A percentile compares a stretch with the other conserved stretches of the same genome.
These are phyloP conservation scores for Suricata suricatta DNA, from an alignment of 2,113 vertebrate genomes.

Conservation along the genomic window DNA sequence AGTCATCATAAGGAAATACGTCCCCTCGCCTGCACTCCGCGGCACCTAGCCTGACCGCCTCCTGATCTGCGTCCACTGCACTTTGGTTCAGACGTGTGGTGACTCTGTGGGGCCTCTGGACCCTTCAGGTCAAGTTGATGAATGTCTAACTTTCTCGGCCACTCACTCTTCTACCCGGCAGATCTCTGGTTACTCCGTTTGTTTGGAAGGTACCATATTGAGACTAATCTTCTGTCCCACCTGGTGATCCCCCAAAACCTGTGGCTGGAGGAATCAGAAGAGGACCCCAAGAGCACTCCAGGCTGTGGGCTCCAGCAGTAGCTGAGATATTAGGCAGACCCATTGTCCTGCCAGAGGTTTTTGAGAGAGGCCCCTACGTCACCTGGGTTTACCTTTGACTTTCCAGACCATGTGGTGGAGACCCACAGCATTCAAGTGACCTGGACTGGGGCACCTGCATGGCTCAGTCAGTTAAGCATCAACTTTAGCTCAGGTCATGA, in stretches of 20 bases:
- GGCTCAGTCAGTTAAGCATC: too few species aligned
- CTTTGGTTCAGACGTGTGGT: neutral
- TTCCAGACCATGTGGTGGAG: neutral
- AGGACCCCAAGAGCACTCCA: neutral
- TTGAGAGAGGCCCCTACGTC: neutral
- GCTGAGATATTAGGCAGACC: neutral
- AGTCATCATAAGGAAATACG: neutral
- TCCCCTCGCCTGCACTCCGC: rapidly evolving
- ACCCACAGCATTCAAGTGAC: neutral
- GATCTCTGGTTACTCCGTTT: neutral
- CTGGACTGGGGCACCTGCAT: too few species aligned
- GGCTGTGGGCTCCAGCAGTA: neutral
- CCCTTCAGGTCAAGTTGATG: neutral
- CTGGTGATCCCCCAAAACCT: neutral
- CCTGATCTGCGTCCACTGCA: neutral
- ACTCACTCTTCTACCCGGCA: neutral
- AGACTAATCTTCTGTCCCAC: neutral
- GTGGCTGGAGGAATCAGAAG: neutral
- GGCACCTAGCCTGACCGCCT: neutral
- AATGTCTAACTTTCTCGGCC: neutral
- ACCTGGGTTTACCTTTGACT: neutral
- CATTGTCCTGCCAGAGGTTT: rapidly evolving
- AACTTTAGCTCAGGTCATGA: too few species aligned
- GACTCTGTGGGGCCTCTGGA: neutral
- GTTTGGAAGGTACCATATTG: neutral